Evolutionary conservation across 2,113 vertebrate genomes (phyloP), one percentile per base, ranked within the genome.

Genomic region (Cettia cetti): DNA sequence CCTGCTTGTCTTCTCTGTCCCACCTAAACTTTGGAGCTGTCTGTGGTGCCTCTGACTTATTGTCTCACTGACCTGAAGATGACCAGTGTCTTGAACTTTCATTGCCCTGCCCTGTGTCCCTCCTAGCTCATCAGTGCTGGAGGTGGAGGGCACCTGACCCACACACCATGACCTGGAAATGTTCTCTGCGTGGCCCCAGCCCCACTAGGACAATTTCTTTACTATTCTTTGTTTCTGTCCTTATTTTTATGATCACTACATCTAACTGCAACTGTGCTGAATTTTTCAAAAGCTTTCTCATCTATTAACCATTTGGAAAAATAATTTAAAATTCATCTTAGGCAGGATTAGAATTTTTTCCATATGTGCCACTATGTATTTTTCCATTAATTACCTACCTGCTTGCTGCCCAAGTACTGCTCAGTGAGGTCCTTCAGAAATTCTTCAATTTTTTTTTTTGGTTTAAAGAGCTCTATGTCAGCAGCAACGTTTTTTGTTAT

Each of bases 61-160:
- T 71, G 49, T n/a, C 10, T 60, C 14, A 6, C 31, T 31, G 50
- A 17, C 28, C 37, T 76, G 53, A 64, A 53, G 54, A n/a, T 0
- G 0, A 15, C 2, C 0, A 0, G 1, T 57, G 22, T 24, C 21
- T 30, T 37, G 16, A 47, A 7, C 44, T 26, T 45, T 76, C 26
- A 1, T 2, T 81, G 53, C 33, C 47, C 40, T 87, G 52, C 52
- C n/a, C 45, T 45, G 40, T 31, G 44, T 85, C 75, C 49, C 33
- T 71, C 57, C 11, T n/a, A 57, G 26, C 27, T 64, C 11, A 12
- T 3, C 2, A 2, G 2, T 71, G 59, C 45, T 83, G 71, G n/a
- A 82, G 23, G 7, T 60, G 57, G 18, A n/a, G 22, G 27, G 37
- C 24, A 15, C 53, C 28, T 2, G 6, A 22, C 20, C 6, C 3